Evolutionary conservation across 2,888 invertebrate genomes (phyloP).

Genomic region (Asteroscopus sphinx): DNA sequence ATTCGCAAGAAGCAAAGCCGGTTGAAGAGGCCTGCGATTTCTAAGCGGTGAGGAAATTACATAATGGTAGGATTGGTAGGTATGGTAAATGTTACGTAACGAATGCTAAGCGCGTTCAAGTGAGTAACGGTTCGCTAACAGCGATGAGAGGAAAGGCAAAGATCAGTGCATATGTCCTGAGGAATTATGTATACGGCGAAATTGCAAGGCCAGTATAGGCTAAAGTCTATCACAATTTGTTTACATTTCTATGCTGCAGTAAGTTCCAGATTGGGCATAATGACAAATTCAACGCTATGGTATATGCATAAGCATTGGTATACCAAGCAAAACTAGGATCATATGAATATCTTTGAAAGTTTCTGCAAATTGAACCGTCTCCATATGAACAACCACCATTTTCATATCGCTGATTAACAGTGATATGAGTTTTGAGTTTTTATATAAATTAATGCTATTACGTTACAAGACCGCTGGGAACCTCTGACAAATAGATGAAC

Average conservation of each 20-base stretch:
- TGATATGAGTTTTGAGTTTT: too few species aligned
- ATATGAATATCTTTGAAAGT: too few species aligned
- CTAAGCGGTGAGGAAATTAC: slow-evolving; percentile 49
- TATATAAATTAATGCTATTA: too few species aligned
- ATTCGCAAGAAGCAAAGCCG: slow-evolving; percentile 1
- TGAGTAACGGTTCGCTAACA: slow-evolving; percentile 55
- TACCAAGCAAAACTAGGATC: too few species aligned
- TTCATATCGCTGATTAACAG: too few species aligned
- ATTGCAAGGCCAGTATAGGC: neutral
- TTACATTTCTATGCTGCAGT: too few species aligned
- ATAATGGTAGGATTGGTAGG: too few species aligned
- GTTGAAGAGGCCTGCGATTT: slow-evolving; percentile 29
- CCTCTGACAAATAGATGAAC: slow-evolving; percentile 2
- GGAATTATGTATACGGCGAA: slow-evolving; percentile 5
- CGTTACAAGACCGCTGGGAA: neutral
- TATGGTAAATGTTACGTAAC: slow-evolving; percentile 56
- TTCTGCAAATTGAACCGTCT: too few species aligned
- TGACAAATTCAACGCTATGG: too few species aligned
- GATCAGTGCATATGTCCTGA: slow-evolving; percentile 11
- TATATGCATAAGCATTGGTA: too few species aligned
- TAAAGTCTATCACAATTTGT: neutral
- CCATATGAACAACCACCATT: too few species aligned
- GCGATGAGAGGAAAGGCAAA: slow-evolving; percentile 46
- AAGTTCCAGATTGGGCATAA: too few species aligned
- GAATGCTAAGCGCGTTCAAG: slow-evolving; percentile 41